Evolutionary conservation across 2,113 vertebrate genomes (phyloP), one percentile per base, ranked within the genome.

Genomic region (Zonotrichia leucophrys): DNA sequence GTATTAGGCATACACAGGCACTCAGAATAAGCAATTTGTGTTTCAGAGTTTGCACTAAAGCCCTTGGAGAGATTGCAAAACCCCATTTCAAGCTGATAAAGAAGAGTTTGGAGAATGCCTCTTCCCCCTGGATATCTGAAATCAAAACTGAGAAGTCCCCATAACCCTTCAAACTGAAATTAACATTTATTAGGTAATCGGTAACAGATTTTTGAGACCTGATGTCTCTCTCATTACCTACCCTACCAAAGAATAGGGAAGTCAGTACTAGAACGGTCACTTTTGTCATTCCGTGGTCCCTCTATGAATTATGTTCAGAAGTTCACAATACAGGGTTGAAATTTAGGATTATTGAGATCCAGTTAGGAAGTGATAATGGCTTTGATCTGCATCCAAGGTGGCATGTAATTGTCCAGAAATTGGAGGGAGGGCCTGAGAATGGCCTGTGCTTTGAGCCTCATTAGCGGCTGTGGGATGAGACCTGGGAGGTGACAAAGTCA

Each of bases 1-100:
- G 6, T 31, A 19, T 4, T 8, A 12, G 27, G 59, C 4, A 9
- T 7, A 53, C 2, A 17, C 0, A 59, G 37, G 11, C 1, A 1
- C 21, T 9, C 21, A 35, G 42, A 70, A 63, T 7, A n/a, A 11
- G 5, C 7, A 46, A 55, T 4, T 3, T 49, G 0, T 12, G 3
- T 24, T 81, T 66, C 39, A 58, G 59, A 64, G 12, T 37, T 69
- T 77, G 16, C 22, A 49, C 15, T 35, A 30, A 52, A 41, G 35
- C 4, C 30, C 7, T 76, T 25, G 2, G 9, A 73, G 19, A 64
- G 33, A 44, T 2, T 8, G 15, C 14, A 55, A 5, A 75, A 59
- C 8, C 18, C 5, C 7, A 23, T 52, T 52, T 64, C 16, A 47
- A 64, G 16, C 23, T 60, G 30, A 39, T 39, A 24, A 33, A 47